Evolutionary conservation across 2,113 vertebrate genomes (phyloP), one percentile per base, ranked within the genome.

Genomic region (Pedionomus torquatus): DNA sequence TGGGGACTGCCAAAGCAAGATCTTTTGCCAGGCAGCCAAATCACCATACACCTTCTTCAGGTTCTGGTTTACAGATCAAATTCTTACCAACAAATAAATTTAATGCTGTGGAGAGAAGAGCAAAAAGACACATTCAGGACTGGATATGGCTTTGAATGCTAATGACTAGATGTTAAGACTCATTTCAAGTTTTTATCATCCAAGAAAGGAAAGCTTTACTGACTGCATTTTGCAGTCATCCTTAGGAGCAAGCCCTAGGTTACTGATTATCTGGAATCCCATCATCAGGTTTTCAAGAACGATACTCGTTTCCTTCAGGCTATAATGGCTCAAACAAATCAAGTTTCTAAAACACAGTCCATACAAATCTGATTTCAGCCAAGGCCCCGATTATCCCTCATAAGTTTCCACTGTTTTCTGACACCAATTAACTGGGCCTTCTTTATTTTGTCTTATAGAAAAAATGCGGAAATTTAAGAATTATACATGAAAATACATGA

Each of bases 211-310:
- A 89, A 93, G 52, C 37, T 91, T 61, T 92, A 78, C 83, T 69
- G 65, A 79, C 66, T 33, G 66, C 35, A 12, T 85, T 93, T 96
- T 51, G 57, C 37, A 44, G 63, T 33, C 63, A 76, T 43, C 57
- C 2, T 3, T 57, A 21, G 25, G 51, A 92, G 35, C 13, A 70
- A 1, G 44, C 90, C 89, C 28, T 30, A 31, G 54, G 95, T 93
- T 82, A 87, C 80, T 65, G 80, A 87, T 92, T 95, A 92, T 87
- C 57, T 85, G 61, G 13, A 25, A 95, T 89, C 54, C 17, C 57
- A 82, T 95, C 89, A 92, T 11, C 52, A 76, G 11, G 28, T 68
- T 94, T 87, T 92, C 94, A 93, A 75, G 64, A 87, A 52, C 81
- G 41, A 95, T 72, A 66, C 21, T 91, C 49, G n/a, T 49, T 93